Percentiles rank a stretch among this genome's conserved stretches.
phyloP scores from a whole-genome alignment of 2,888 invertebrate species.

The Dicycla oo region DNA sequence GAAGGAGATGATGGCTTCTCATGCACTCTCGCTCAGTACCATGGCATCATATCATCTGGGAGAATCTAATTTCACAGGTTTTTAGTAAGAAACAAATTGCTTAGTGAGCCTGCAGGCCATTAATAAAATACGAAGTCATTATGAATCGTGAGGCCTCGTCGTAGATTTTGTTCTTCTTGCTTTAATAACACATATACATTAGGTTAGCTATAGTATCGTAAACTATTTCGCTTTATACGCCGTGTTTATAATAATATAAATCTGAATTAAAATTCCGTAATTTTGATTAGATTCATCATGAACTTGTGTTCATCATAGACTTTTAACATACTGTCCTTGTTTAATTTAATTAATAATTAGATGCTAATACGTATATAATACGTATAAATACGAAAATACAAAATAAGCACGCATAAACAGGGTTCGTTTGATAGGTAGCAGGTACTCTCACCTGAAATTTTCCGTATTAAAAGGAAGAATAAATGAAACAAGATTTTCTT shows the following conservation, averaged over 20 bases:
- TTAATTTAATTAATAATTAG: not conserved
- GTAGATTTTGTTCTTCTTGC: conserved; percentile 7
- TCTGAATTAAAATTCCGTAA: not conserved
- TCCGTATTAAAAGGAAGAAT: not conserved
- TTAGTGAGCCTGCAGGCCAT: conserved; percentile 17
- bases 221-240: not conserved
- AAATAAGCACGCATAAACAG: not conserved
- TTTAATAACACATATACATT: conserved; percentile 29
- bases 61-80: conserved; percentile 23
- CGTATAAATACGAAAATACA: not conserved
- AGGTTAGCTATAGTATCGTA: conserved; percentile 2
- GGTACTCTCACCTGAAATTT: not conserved
- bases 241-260: conserved; percentile 6
- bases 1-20: too few relatives aligned
- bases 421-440: not conserved
- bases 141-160: conserved; percentile 29
- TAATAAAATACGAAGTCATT: conserved; percentile 40
- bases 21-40: too few relatives aligned
- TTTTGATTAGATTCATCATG: not conserved
- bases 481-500: not conserved
- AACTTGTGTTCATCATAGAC: not conserved
- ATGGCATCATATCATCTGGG: not conserved
- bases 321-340: not conserved
- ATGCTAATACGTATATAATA: too few relatives aligned
- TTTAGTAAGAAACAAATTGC: conserved; percentile 44